Evolutionary conservation across 2,888 invertebrate species (phyloP).

Genomic region (Dusona sp.): DNA sequence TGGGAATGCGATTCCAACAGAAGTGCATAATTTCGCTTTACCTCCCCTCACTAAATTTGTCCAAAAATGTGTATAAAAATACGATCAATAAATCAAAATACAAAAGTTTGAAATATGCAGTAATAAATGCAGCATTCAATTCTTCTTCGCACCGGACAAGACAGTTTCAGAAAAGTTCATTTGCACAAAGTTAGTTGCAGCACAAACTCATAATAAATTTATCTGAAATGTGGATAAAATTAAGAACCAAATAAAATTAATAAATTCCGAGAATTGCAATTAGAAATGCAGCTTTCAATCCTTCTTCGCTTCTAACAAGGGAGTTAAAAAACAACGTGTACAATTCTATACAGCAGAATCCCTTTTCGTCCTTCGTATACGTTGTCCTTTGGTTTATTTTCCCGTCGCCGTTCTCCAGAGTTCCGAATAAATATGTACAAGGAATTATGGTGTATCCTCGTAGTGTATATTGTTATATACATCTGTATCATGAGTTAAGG

Average conservation of each 20-base stretch:
- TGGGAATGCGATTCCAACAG: no score
- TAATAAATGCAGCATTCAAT: background rate
- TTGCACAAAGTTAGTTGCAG: no score
- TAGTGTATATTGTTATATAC: conserved; percentile 11
- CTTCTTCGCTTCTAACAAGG: background rate
- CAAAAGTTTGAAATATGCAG: background rate
- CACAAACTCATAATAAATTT: no score
- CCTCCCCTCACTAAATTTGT: background rate
- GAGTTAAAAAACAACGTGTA: no score
- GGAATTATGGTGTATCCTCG: conserved; percentile 43
- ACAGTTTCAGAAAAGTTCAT: background rate
- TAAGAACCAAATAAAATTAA: no score
- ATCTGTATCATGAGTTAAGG: background rate
- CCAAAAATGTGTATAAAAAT: background rate
- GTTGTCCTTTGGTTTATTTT: conserved; percentile 9
- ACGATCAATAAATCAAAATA: background rate
- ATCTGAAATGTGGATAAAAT: no score
- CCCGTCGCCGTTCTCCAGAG: conserved; percentile 12
- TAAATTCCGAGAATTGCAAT: no score
- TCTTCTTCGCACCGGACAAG: background rate
- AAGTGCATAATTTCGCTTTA: no score
- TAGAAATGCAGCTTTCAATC: no score
- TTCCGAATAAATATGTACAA: conserved; percentile 50
- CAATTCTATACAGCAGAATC: background rate
- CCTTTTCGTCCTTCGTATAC: background rate